A percentile compares a stretch with the other conserved stretches of the same genome.
Conservation (phyloP, 2,797 vertebrate genomes). For the Aeoliscus strigatus region DNA sequence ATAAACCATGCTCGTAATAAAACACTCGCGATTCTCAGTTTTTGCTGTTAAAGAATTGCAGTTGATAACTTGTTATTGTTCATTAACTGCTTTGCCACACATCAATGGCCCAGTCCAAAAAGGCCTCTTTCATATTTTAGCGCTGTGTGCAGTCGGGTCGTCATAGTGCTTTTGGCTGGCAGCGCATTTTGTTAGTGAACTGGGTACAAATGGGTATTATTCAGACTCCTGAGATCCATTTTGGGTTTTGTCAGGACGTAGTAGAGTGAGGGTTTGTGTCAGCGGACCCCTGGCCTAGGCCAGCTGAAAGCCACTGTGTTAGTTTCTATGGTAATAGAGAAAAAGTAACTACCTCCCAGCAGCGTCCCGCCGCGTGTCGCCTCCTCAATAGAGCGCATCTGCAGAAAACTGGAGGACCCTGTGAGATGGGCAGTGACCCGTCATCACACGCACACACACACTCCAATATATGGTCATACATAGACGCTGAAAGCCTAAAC, state of each 20-base stretch:
- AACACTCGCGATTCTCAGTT: too few relatives aligned
- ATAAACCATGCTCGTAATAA: too few relatives aligned
- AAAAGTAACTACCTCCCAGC: conserved; percentile 91
- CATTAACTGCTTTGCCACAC: conserved; percentile 1
- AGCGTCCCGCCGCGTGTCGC: conserved; percentile 95
- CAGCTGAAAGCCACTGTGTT: conserved; percentile 92
- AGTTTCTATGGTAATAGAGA: conserved; percentile 96
- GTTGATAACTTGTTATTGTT: neutral
- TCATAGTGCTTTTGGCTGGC: conserved; percentile 61
- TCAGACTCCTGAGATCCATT: conserved; percentile 85
- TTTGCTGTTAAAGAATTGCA: too few relatives aligned
- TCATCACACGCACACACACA: conserved; percentile 75
- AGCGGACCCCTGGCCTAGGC: conserved; percentile 79
- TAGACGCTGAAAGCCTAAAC: conserved; percentile 75
- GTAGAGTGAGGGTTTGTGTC: conserved; percentile 85
- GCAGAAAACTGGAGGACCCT: conserved; percentile 91
- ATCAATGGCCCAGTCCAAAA: conserved; percentile 13
- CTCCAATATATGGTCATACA: conserved; percentile 49
- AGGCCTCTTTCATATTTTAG: conserved; percentile 42
- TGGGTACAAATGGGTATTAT: conserved; percentile 93
- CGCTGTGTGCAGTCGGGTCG: conserved; percentile 22
- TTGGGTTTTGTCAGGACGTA: conserved; percentile 81
- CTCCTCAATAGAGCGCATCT: conserved; percentile 97
- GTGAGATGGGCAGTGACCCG: conserved; percentile 98
- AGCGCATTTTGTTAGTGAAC: conserved; percentile 88